Conservation (phyloP, 2,888 invertebrate genomes). For the Pristionchus fissidentatus region DNA sequence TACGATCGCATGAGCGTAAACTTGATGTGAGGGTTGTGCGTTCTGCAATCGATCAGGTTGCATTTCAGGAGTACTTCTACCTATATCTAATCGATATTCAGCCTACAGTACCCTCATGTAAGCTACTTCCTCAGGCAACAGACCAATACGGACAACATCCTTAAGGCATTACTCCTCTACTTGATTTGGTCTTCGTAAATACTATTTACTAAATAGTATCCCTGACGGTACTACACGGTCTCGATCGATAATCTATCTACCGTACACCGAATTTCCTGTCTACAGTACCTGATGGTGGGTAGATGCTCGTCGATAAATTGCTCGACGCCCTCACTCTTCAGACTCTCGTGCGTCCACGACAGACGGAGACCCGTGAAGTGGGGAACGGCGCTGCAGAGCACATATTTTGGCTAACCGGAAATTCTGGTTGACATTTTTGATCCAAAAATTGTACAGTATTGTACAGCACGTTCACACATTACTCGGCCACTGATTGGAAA, state of each 20-base stretch:
- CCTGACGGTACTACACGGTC: no score
- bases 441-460: background rate
- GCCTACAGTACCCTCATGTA: no score
- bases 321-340: conserved; percentile 72
- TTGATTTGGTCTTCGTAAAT: no score
- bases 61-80: no score
- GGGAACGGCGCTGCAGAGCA: conserved; percentile 58
- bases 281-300: conserved; percentile 66
- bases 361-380: conserved; percentile 69
- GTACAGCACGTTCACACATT: background rate
- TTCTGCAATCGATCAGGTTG: conserved; percentile 54
- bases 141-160: no score
- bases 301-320: conserved; percentile 72
- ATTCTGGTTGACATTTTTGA: conserved; percentile 40
- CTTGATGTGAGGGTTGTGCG: conserved; percentile 68
- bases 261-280: no score
- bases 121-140: no score
- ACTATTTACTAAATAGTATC: no score
- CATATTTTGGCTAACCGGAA: no score
- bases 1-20: conserved; percentile 65
- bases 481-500: background rate
- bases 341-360: conserved; percentile 70
- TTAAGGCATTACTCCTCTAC: no score
- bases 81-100: no score
- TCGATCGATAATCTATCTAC: no score